Base-by-base conservation (phyloP, 2,888 invertebrate species). In the Halictus ligatus region DNA sequence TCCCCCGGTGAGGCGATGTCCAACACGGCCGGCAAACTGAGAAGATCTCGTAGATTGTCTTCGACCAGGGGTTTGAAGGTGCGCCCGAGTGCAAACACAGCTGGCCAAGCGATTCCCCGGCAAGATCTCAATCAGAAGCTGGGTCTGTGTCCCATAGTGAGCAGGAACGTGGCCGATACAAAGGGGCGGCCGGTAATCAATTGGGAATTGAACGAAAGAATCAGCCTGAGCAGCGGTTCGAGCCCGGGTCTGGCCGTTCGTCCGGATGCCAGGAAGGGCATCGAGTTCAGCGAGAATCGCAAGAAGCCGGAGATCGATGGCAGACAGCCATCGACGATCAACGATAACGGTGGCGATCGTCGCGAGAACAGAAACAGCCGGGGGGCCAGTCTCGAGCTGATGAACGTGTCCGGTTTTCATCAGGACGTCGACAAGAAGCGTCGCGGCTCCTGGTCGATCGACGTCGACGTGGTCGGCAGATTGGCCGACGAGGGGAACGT, bases 121-220 rank as follows among this genome's bases (percentile, higher is more conserved):
- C 89, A 88, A 75, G 86, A 87, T 79, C 75, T 85, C 50, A 89
- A 90, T 84, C 89, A 85, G 35, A 91, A 91, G 76, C 78, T 87
- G 35, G 87, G 85, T 15, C 79, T 83, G 10, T 86, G 89, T 79
- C 83, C 88, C 43, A 86, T 83, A 50, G 84, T 85, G 25, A 83
- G 80, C 46, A 84, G 81, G 29, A 88, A 83, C 77, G 46, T 84
- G n/a, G 29, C 58, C 76, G 84, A 88, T 71, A 74, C 80, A 29
- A 84, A 74, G 50, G 72, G 46, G 3, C 72, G 81, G 69, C 48
- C 74, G 6, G 81, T 90, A 79, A 94, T 95, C 80, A 94, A 95
- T 83, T 95, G 95, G 95, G 95, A 95, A 73, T 76, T 94, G 75
- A 95, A 95, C 90, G 95, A 95, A 87, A 93, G 93, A 80, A 94